A percentile compares a stretch with the other conserved stretches of the same genome.
Evolutionary conservation across 2,888 invertebrate species (phyloP).

Genomic region (Clanis bilineata): DNA sequence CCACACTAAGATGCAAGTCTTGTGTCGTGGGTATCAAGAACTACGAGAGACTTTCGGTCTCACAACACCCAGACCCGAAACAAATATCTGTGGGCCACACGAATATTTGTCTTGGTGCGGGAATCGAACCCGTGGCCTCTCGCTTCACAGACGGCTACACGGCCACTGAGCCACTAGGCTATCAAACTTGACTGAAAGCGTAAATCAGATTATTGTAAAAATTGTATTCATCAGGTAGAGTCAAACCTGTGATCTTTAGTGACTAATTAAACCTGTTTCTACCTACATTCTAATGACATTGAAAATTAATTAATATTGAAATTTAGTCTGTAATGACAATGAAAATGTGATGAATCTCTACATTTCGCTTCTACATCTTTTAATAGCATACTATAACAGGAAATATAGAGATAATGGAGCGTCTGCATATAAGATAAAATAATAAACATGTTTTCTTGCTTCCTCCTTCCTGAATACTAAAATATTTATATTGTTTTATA

Average conservation of each 20-base stretch:
- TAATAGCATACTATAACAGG: not conserved
- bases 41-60: too few relatives aligned
- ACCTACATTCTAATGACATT: too few relatives aligned
- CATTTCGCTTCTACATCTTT: not conserved
- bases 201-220: not conserved
- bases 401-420: not conserved
- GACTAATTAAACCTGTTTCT: not conserved
- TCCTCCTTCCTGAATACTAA: not conserved
- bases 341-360: not conserved
- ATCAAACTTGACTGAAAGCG: too few relatives aligned
- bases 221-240: not conserved
- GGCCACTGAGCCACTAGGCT: too few relatives aligned
- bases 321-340: not conserved
- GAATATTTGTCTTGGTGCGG: too few relatives aligned
- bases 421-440: not conserved
- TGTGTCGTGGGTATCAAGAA: too few relatives aligned
- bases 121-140: too few relatives aligned
- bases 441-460: not conserved
- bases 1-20: too few relatives aligned
- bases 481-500: not conserved
- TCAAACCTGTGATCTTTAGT: not conserved
- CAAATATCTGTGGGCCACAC: too few relatives aligned
- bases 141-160: too few relatives aligned
- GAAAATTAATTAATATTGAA: not conserved
- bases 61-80: too few relatives aligned